These are phyloP conservation scores for Montipora foliosa DNA, from an alignment of 64 coral and sea anemone species.

Conservation along the genomic window DNA sequence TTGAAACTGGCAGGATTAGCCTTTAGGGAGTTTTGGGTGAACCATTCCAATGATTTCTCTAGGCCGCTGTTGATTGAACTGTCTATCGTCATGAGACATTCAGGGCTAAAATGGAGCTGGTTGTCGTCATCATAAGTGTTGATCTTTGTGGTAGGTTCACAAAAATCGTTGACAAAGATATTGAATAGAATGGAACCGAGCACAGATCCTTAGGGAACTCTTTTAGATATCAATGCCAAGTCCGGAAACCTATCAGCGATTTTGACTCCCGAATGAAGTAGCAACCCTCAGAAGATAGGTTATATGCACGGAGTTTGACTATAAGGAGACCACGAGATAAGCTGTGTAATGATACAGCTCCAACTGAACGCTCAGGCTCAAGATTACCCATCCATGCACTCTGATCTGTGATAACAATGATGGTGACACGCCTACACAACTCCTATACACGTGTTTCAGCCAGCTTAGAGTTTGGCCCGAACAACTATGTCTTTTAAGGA, in stretches of 20 bases:
- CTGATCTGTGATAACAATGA: not conserved
- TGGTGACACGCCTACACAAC: too few species aligned
- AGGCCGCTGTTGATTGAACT: slow-evolving; percentile 38
- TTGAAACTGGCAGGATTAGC: slow-evolving; percentile 66
- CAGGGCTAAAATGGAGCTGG: slow-evolving; percentile 63
- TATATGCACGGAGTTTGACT: not conserved
- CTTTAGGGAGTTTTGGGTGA: slow-evolving; percentile 24
- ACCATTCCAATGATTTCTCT: slow-evolving; percentile 21
- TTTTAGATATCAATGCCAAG: not conserved
- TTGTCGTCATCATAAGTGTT: slow-evolving; percentile 57
- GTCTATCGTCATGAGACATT: slow-evolving; percentile 42
- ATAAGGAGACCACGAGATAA: not conserved
- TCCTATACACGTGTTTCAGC: too few species aligned
- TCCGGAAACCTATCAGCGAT: not conserved
- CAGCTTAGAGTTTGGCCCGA: too few species aligned
- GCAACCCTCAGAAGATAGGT: not conserved
- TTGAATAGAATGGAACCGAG: not conserved
- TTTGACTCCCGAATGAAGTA: not conserved
- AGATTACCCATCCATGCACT: too few species aligned
- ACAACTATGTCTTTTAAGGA: too few species aligned
- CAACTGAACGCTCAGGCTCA: not conserved
- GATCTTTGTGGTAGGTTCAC: not conserved
- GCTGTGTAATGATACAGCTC: not conserved
- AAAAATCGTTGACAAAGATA: slow-evolving; percentile 12
- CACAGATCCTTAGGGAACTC: slow-evolving; percentile 5